These are phyloP conservation scores for Hyppa rectilinea DNA, from an alignment of 2,888 invertebrate genomes.

Conservation along the genomic window DNA sequence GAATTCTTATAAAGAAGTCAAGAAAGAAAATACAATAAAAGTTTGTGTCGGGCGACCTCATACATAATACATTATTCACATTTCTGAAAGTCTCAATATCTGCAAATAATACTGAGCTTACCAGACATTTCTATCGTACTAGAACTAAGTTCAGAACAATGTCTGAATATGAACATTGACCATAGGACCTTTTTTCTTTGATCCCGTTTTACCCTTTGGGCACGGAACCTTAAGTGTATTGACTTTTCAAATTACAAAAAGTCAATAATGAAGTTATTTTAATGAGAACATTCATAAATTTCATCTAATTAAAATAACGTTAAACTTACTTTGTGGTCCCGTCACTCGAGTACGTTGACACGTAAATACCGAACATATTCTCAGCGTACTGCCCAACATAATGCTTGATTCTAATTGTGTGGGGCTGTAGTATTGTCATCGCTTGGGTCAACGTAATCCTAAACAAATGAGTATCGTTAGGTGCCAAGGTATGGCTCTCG, in stretches of 20 bases:
- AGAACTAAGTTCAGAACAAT: neutral
- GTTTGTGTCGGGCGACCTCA: conserved; percentile 15
- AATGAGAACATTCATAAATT: neutral
- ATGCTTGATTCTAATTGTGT: conserved; percentile 87
- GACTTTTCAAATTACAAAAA: neutral
- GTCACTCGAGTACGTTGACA: conserved; percentile 87
- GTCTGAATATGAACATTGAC: no score
- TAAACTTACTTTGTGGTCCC: conserved; percentile 77
- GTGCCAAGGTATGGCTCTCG: conserved; percentile 64
- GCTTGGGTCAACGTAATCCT: conserved; percentile 81
- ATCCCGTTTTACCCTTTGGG: no score
- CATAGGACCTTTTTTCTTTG: neutral
- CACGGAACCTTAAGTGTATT: no score
- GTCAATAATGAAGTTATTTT: neutral
- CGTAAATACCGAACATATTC: conserved; percentile 92
- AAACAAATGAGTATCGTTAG: conserved; percentile 86
- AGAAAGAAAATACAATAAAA: conserved; percentile 29
- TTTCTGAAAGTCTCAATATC: conserved; percentile 1
- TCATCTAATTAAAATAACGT: conserved; percentile 21
- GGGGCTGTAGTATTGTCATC: conserved; percentile 78
- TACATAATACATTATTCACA: conserved; percentile 39
- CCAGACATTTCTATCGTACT: neutral
- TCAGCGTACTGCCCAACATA: conserved; percentile 90
- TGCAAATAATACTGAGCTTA: conserved; percentile 11
- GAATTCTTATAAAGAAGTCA: neutral